These are phyloP conservation scores for Coptodon bakossiorum DNA, from an alignment of 2,113 vertebrate species.

Conservation along the genomic window DNA sequence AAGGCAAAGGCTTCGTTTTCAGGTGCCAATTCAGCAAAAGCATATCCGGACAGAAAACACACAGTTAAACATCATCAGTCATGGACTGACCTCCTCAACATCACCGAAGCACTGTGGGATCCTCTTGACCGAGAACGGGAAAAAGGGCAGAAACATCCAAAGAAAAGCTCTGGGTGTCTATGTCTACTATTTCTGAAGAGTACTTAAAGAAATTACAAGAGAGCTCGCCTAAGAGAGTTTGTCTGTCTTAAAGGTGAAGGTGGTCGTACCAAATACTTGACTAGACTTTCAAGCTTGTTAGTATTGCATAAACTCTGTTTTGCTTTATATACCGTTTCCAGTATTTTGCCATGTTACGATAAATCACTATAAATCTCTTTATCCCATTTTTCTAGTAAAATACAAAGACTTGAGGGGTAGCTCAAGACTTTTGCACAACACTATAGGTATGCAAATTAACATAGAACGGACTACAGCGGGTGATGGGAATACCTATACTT, in stretches of 20 bases:
- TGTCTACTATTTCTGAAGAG: fast-evolving
- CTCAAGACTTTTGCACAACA: neutral
- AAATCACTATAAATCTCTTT: neutral
- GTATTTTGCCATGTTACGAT: neutral
- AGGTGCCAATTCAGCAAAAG: neutral
- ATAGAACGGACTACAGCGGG: neutral
- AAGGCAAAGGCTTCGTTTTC: neutral
- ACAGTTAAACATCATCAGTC: neutral
- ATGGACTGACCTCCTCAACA: neutral
- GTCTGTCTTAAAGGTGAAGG: neutral
- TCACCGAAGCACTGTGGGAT: fast-evolving
- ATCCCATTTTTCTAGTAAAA: neutral
- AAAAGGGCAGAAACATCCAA: neutral
- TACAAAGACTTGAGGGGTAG: neutral
- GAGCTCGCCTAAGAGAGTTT: fast-evolving
- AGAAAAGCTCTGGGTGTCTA: neutral
- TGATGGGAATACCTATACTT: neutral
- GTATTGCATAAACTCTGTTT: neutral
- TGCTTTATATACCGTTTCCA: neutral
- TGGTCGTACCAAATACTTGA: neutral
- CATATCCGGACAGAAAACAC: neutral
- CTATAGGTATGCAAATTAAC: neutral
- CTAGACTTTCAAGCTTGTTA: neutral
- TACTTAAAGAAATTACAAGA: neutral
- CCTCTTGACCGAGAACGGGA: fast-evolving